phyloP scores from a whole-genome alignment of 1,140 invertebrate species.

The Heterodera schachtii region DNA sequence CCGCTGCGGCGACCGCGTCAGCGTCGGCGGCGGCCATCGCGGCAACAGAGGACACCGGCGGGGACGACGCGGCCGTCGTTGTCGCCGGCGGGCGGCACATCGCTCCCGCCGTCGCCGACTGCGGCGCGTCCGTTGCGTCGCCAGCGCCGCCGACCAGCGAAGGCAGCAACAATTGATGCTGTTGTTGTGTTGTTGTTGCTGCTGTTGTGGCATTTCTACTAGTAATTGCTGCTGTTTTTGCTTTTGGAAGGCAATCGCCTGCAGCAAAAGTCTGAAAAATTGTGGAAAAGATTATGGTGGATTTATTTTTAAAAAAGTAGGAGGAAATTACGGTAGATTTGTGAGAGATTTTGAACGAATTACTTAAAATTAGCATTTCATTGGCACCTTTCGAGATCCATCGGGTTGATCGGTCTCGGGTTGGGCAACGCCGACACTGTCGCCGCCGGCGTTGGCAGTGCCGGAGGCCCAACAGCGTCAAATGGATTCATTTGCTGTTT shows the following conservation, averaged over 20 bases:
- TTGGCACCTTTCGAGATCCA: constrained; percentile 2
- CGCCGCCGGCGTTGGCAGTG: too few species aligned
- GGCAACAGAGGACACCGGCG: too few species aligned
- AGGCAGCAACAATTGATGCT: too few species aligned
- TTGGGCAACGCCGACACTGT: neutral
- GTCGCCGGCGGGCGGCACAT: too few species aligned
- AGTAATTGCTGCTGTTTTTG: constrained; percentile 3
- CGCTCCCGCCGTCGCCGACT: too few species aligned
- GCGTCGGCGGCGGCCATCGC: neutral
- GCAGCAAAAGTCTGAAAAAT: constrained; percentile 6
- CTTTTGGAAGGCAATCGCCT: neutral
- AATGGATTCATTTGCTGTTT: neutral
- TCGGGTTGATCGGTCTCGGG: neutral
- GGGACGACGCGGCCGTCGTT: neutral
- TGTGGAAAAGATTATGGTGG: too few species aligned
- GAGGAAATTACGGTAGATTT: too few species aligned
- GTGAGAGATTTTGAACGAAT: too few species aligned
- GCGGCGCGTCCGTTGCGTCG: neutral
- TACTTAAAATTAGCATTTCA: too few species aligned
- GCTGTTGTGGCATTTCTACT: neutral
- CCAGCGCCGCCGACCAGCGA: neutral
- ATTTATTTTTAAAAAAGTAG: too few species aligned
- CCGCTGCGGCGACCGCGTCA: constrained; percentile 1
- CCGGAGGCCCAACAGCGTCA: neutral
- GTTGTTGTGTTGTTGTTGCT: too few species aligned